Conservation (phyloP, 2,888 invertebrate species). For the Agrotis clavis region DNA sequence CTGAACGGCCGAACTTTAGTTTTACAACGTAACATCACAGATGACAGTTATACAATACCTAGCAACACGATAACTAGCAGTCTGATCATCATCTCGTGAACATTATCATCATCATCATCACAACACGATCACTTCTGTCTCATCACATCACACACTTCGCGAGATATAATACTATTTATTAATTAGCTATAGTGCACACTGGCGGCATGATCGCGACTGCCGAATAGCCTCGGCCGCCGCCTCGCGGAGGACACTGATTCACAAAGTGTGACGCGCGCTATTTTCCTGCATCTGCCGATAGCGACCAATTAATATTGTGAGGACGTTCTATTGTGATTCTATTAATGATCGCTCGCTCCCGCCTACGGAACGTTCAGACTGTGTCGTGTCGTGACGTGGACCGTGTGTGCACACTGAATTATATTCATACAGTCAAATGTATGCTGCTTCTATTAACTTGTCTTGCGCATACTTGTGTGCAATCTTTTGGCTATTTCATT, state of each 20-base stretch:
- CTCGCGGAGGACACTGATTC: slow-evolving; percentile 74
- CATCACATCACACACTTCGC: slow-evolving; percentile 28
- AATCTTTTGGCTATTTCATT: slow-evolving; percentile 6
- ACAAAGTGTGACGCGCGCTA: slow-evolving; percentile 71
- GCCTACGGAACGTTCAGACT: slow-evolving; percentile 18
- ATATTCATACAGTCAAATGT: background rate
- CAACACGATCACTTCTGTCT: slow-evolving; percentile 17
- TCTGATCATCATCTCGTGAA: slow-evolving; percentile 32
- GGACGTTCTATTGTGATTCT: slow-evolving; percentile 46
- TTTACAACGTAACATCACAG: background rate
- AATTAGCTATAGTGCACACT: slow-evolving; percentile 8
- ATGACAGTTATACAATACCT: slow-evolving; percentile 54
- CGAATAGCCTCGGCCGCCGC: slow-evolving; percentile 38
- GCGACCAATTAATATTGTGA: slow-evolving; percentile 58
- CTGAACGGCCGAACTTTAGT: no score
- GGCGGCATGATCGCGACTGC: slow-evolving; percentile 2
- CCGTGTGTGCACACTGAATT: background rate
- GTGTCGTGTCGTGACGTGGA: slow-evolving; percentile 1
- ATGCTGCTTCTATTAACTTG: background rate
- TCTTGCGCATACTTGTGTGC: slow-evolving; percentile 4
- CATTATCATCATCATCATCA: slow-evolving; percentile 41
- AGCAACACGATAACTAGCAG: slow-evolving; percentile 52
- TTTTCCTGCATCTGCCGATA: slow-evolving; percentile 56
- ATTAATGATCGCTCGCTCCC: slow-evolving; percentile 38
- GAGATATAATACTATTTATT: slow-evolving; percentile 4